Percentiles rank a stretch among this genome's conserved stretches.
Evolutionary conservation across 2,113 vertebrate genomes (phyloP).

Genomic region (Micronycteris hirsuta): DNA sequence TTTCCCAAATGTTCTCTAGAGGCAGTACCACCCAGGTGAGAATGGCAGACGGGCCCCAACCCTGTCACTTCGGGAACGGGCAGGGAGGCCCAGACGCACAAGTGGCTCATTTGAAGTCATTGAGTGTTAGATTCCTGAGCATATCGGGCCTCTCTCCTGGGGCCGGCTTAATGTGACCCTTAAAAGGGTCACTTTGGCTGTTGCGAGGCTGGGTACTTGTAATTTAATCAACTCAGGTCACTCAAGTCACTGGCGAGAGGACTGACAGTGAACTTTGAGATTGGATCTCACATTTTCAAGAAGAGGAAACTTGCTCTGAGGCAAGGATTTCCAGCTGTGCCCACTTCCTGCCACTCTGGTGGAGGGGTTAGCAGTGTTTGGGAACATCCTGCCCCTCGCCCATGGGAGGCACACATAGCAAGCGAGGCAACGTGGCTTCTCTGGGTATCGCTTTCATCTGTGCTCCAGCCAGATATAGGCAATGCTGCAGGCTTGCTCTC

Average conservation of each 20-base stretch:
- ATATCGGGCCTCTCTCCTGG: neutral
- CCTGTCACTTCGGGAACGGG: neutral
- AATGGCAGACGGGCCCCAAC: neutral
- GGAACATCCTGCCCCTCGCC: neutral
- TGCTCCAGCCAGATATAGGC: neutral
- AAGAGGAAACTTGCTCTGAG: neutral
- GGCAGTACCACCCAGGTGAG: neutral
- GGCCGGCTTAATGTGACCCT: neutral
- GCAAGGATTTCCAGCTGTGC: neutral
- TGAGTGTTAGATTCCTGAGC: neutral
- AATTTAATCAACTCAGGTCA: neutral
- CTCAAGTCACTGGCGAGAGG: neutral
- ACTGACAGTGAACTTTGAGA: neutral
- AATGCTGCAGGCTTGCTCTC: neutral
- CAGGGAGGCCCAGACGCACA: neutral
- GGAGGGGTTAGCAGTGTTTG: neutral
- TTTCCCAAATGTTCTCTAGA: neutral
- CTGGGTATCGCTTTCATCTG: neutral
- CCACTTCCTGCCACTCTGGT: neutral
- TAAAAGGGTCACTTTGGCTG: neutral
- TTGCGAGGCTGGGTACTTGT: neutral
- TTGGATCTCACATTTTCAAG: neutral
- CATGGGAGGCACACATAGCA: accelerated
- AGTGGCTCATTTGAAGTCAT: neutral
- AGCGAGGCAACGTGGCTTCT: neutral